Base-by-base conservation (phyloP, 2,888 invertebrate genomes). In the Coecobrya sp. region DNA sequence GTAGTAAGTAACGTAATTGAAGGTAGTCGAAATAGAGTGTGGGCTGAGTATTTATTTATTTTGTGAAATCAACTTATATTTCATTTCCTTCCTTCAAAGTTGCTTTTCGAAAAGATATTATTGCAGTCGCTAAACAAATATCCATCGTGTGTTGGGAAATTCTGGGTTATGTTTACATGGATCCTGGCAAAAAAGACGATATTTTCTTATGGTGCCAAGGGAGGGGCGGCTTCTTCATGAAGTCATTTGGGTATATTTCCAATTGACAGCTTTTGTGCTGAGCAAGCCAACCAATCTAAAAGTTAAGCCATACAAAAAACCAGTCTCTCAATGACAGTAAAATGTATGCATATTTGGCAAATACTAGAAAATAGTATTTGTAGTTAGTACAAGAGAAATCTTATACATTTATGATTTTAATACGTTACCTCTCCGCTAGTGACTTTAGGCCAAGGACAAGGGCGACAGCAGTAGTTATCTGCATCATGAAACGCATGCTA, bases 371-470 rank as follows among this genome's bases (percentile, higher is more conserved):
- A 70, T 30, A 36, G 3, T 36, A 36, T 27, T 36, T 3, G 36
- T 45, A 73, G 27, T 10, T 7, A 13, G 3, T n/a, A 27, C 5
- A 22, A 30, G n/a, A 70, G 13, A 59, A n/a, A n/a, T n/a, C n/a
- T n/a, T n/a, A n/a, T n/a, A n/a, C n/a, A 7, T 5, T 70, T 19
- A 36, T 8, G 70, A 70, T 36, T 42, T 42, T 19, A 49, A 49
- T 49, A 5, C 0, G 25, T 13, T 55, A 94, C 94, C 89, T 93
- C 94, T 42, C 91, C 93, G 3, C 91, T 81, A 11, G 94, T 94
- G 0, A 93, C 89, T n/a, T 89, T 70, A n/a, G 94, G 94, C 93
- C 93, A 94, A 0, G 91, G 94, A 87, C 93, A 94, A 3, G 94
- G 94, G 0, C 91, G 86, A 62, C 94, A 94, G 49, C 92, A 91